phyloP scores from a whole-genome alignment of 2,888 invertebrate genomes.

The Eupithecia dodoneata region DNA sequence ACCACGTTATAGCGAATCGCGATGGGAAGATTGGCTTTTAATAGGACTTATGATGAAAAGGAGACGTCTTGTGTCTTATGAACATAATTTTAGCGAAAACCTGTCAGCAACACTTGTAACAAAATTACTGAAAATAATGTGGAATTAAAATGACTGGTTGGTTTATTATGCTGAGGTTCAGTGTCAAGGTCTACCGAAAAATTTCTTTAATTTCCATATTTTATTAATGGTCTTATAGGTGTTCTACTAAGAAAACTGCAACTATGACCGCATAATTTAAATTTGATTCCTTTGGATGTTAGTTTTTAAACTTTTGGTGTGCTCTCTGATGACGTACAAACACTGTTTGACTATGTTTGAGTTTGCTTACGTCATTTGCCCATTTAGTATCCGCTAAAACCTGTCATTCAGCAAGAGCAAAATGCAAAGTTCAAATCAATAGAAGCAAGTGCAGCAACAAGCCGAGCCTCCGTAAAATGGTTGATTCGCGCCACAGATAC shows the following conservation, averaged over 20 bases:
- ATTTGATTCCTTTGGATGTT: neutral
- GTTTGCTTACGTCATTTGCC: neutral
- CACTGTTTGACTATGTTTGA: neutral
- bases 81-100: constrained; percentile 49
- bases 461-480: constrained; percentile 70
- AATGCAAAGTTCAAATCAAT: constrained; percentile 40
- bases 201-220: neutral
- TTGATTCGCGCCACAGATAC: constrained; percentile 84
- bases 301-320: neutral
- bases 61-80: constrained; percentile 50
- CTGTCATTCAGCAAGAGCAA: constrained; percentile 32
- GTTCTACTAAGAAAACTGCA: neutral
- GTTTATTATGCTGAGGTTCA: neutral
- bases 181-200: neutral
- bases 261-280: neutral
- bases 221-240: neutral
- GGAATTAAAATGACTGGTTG: neutral
- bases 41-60: constrained; percentile 69
- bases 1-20: constrained; percentile 72
- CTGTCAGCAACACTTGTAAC: constrained; percentile 43
- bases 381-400: constrained; percentile 20
- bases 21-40: constrained; percentile 66
- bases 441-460: constrained; percentile 42
- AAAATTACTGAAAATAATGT: constrained; percentile 22
- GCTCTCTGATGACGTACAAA: neutral